Evolutionary conservation across 2,888 invertebrate species (phyloP), one percentile per base, ranked within the genome.

Genomic region (Watsonalla binaria): DNA sequence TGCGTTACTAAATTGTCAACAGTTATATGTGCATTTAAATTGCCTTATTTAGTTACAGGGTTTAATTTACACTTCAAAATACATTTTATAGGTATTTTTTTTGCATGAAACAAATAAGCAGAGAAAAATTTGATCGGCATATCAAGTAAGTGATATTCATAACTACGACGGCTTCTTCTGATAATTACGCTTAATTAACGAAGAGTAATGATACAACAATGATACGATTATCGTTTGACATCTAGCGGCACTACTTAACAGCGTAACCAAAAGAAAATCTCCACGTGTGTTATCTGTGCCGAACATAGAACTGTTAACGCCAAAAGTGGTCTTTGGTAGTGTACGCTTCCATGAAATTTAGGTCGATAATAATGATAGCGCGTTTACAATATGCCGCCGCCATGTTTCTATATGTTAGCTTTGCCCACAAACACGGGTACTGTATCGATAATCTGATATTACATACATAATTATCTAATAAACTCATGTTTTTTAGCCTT

Each of bases 401-500:
- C 66, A 63, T 72, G 67, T 68, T 58, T 62, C 58, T 54, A 61
- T 66, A 65, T 72, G 72, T 75, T 65, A 62, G 60, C 58, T 60
- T 56, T 58, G 71, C 72, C 76, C 72, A 72, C 74, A 80, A 78
- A 81, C 74, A 79, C 64, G 72, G 74, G 74, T 77, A 74, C 72
- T 72, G 70, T 73, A 69, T 68, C 70, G 78, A 82, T 84, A 84
- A 85, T 84, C 84, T 70, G 78, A 81, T 82, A 84, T 78, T 83
- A 86, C 80, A 82, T 82, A 82, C 80, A 81, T 87, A 73, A 79
- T 78, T 76, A 89, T 89, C 88, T 78, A 78, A 83, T 82, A 84
- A 85, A 88, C 82, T 76, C 85, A 74, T 90, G 90, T 89, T 88
- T 79, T 82, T 74, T 75, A 70, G 73, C 82, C 84, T 88, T 90